Conservation (phyloP, 1,140 invertebrate genomes). For the Druon quercuslanigerum region DNA sequence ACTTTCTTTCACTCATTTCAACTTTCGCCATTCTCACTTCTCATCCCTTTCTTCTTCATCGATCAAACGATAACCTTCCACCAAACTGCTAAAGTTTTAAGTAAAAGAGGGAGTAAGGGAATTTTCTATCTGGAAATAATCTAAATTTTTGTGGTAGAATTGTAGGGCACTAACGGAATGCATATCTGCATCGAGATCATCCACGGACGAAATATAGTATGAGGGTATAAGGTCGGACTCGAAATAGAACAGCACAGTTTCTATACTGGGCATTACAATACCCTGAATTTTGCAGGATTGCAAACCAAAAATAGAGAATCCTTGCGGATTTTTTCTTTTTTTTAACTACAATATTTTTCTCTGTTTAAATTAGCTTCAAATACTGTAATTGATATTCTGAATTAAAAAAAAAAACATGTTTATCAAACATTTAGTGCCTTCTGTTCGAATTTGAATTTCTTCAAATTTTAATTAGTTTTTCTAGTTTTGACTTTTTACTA, state of each 20-base stretch:
- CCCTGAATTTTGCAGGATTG: not conserved
- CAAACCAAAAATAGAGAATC: not conserved
- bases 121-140: conserved; percentile 19
- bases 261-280: conserved; percentile 22
- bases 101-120: conserved; percentile 40
- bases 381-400: too few relatives aligned
- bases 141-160: not conserved
- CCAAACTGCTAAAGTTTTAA: conserved; percentile 25
- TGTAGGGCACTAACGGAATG: not conserved
- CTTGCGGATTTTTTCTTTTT: too few relatives aligned
- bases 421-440: too few relatives aligned
- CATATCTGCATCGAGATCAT: not conserved
- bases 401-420: too few relatives aligned
- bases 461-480: too few relatives aligned
- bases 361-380: too few relatives aligned
- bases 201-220: conserved; percentile 5
- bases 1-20: conserved; percentile 27
- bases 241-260: conserved; percentile 28
- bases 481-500: too few relatives aligned
- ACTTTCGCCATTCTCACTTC: conserved; percentile 31
- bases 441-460: too few relatives aligned
- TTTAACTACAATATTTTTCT: too few relatives aligned
- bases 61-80: conserved; percentile 49
- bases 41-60: conserved; percentile 45
- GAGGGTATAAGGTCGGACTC: not conserved